Evolutionary conservation across 2,113 vertebrate genomes (phyloP), one percentile per base, ranked within the genome.

Genomic region (Cranoglanis bouderius): DNA sequence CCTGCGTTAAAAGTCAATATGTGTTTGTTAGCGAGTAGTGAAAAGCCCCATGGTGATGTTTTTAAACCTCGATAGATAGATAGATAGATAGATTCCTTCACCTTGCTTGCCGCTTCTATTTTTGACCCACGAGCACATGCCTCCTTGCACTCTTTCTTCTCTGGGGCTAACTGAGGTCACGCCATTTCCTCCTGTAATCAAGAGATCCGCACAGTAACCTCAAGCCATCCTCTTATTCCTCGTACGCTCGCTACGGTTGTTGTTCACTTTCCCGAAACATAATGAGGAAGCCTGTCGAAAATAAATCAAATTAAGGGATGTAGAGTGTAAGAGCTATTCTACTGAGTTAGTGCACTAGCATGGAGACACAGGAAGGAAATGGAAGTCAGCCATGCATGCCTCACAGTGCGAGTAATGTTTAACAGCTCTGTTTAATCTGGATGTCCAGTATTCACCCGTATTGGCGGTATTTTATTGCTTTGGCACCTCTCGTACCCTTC

Each of bases 131-230:
- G 38, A 74, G 40, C 88, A 65, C 35, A 43, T 89, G 89, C 55
- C 35, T 89, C 70, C 32, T 83, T 86, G 12, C 80, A 88, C 84
- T 89, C 78, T 82, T 59, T 88, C 83, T 61, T 77, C 90, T 90
- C 82, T 46, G 87, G 85, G 92, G 92, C 91, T 92, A 91, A 90
- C 91, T 89, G 86, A 94, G 94, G 93, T 88, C 90, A 74, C 32
- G 26, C 57, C 86, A 82, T 88, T 93, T 92, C 93, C 90, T 89
- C 88, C 92, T 89, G 87, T 90, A 94, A 91, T 93, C 89, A 91
- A 88, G 89, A 82, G n/a, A 85, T 90, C 91, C 78, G 88, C 78
- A 61, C n/a, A 87, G 90, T 84, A 55, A 87, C 89, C 89, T 87
- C 53, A 85, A 70, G 35, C 35, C 43, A 84, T 90, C 92, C 90